These are phyloP conservation scores for Caranx ignobilis DNA, from an alignment of 2,113 vertebrate species.

Conservation along the genomic window DNA sequence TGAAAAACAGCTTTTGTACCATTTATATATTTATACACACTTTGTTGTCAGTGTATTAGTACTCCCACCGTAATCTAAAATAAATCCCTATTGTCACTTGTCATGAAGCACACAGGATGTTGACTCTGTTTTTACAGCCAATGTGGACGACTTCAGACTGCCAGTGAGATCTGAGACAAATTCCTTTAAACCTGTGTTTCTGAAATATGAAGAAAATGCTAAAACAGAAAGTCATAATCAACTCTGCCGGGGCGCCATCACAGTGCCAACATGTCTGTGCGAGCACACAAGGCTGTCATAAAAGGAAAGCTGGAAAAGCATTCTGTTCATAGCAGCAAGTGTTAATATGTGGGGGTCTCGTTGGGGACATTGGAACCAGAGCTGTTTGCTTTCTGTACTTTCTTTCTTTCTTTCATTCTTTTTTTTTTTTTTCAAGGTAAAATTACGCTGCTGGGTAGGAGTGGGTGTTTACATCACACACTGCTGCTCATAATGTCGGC, in stretches of 20 bases:
- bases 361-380: constrained; percentile 36
- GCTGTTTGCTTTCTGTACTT: constrained; percentile 4
- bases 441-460: constrained; percentile 52
- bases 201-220: constrained; percentile 18
- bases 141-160: constrained; percentile 3
- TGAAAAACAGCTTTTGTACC: too few relatives aligned
- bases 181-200: constrained; percentile 3
- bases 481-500: constrained; percentile 54
- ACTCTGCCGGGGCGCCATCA: constrained; percentile 18
- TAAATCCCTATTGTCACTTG: too few relatives aligned
- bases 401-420: too few relatives aligned
- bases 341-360: constrained; percentile 33
- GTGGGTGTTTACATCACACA: constrained; percentile 63
- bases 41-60: too few relatives aligned
- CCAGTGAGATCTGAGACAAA: neutral
- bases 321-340: neutral
- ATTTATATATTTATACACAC: too few relatives aligned
- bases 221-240: constrained; percentile 17
- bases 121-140: neutral
- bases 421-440: constrained; percentile 46
- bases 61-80: too few relatives aligned
- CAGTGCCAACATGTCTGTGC: constrained; percentile 34
- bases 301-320: neutral
- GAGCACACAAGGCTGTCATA: constrained; percentile 36
- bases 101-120: neutral